phyloP scores from a whole-genome alignment of 2,888 invertebrate species.

The Cistogaster globosa region DNA sequence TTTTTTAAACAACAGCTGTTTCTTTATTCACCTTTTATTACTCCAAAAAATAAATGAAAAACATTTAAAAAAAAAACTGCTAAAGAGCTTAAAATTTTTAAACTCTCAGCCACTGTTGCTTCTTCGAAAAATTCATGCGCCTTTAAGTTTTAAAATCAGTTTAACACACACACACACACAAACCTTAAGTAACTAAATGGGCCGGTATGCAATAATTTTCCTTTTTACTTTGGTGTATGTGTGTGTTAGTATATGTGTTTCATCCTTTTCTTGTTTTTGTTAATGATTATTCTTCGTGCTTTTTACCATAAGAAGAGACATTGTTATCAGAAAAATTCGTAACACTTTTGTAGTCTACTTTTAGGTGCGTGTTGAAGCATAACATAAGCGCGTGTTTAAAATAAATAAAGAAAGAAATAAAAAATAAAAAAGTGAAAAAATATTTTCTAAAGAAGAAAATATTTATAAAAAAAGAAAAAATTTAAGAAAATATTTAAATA shows the following conservation, averaged over 20 bases:
- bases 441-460: neutral
- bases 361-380: slow-evolving; percentile 80
- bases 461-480: slow-evolving; percentile 28
- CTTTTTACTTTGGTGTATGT: slow-evolving; percentile 1
- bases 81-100: slow-evolving; percentile 31
- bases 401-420: slow-evolving; percentile 40
- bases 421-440: slow-evolving; percentile 40
- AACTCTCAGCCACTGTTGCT: slow-evolving; percentile 66
- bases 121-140: slow-evolving; percentile 64
- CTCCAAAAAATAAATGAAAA: slow-evolving; percentile 27
- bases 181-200: slow-evolving; percentile 30
- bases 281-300: slow-evolving; percentile 29
- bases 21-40: slow-evolving; percentile 48
- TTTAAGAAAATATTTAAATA: slow-evolving; percentile 40
- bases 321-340: slow-evolving; percentile 74
- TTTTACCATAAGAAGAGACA: slow-evolving; percentile 48
- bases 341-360: slow-evolving; percentile 79
- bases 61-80: neutral
- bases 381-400: slow-evolving; percentile 73
- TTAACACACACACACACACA: slow-evolving; percentile 42
- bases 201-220: slow-evolving; percentile 61
- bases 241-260: slow-evolving; percentile 7
- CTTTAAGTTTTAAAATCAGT: slow-evolving; percentile 29
- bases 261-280: slow-evolving; percentile 19
- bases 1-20: slow-evolving; percentile 43